Percentiles rank a stretch among this genome's conserved stretches.
Evolutionary conservation across 1,140 invertebrate species (phyloP).

Genomic region (Drosophila teissieri): DNA sequence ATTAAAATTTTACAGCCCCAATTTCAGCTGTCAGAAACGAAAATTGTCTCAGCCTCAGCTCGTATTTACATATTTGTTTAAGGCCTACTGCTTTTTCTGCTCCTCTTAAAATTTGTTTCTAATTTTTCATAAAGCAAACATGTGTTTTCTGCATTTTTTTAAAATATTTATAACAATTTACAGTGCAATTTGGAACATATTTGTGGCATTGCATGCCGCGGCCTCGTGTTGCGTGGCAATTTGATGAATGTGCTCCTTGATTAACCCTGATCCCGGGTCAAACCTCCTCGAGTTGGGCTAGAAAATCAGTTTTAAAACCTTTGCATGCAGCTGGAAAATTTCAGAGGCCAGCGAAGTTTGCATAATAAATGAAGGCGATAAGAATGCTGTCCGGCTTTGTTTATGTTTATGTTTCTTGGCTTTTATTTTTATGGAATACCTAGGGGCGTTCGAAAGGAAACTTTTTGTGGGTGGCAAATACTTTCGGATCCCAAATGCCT

Average conservation of each 20-base stretch:
- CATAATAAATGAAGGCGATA: constrained; percentile 74
- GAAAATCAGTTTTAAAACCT: constrained; percentile 3
- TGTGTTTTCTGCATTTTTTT: not conserved
- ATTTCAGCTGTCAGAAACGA: constrained; percentile 12
- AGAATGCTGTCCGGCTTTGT: constrained; percentile 42
- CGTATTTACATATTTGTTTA: too few species aligned
- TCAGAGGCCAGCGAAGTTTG: constrained; percentile 53
- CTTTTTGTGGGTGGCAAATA: constrained; percentile 53
- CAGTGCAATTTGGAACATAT: constrained; percentile 5
- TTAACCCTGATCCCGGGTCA: constrained; percentile 42
- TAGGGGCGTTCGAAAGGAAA: constrained; percentile 48
- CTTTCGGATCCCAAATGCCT: constrained; percentile 29
- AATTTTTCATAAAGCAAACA: not conserved
- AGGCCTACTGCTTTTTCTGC: too few species aligned
- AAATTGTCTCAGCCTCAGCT: not conserved
- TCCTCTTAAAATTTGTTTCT: not conserved
- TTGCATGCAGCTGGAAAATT: constrained; percentile 56
- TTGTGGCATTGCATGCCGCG: constrained; percentile 47
- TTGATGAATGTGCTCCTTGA: constrained; percentile 76
- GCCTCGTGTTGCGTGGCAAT: constrained; percentile 71
- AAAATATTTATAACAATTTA: constrained; percentile 1
- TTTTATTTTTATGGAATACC: constrained; percentile 54
- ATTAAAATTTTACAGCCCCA: constrained; percentile 50
- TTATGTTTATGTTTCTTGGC: constrained; percentile 48
- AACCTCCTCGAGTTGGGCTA: not conserved